Base-by-base conservation (phyloP, 1,140 invertebrate genomes). In the Hetaerina americana region DNA sequence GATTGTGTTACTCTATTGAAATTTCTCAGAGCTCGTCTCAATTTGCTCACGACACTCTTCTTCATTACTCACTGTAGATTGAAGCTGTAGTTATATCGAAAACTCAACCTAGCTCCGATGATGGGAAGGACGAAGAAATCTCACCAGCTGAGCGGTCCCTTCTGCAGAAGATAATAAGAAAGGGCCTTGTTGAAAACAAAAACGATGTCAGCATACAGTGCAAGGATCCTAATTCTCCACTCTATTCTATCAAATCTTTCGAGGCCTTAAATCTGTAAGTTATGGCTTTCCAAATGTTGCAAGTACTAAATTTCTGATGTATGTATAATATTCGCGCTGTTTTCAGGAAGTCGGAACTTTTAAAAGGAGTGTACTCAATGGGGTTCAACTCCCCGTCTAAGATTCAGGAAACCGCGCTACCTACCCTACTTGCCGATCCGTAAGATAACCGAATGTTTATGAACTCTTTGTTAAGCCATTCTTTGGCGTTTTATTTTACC, bases 381-480 rank as follows among this genome's bases (percentile, higher is more conserved):
- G 96, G 96, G 22, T 99, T 98, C 77, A 95, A 96, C 83, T 89
- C 92, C 18, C 97, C 97, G 15, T 98, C 96, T 1, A 98, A 97
- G 86, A 99, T 99, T 78, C 93, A 98, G 84, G 96, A 98, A 87
- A 94, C 94, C 66, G 95, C 96, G 12, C 83, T 99, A 73, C 97
- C 97, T 18, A 92, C 92, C 66, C 82, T 99, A 24, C 82, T 99
- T 22, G 93, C 92, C 67, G 92, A 98, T 84, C 96, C 96, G 87
- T 91, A 85, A 85, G 85, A 85, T 69, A 72, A 24, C 67, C 26
- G 0, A 69, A 12, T 69, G 0, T 18, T 0, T 5, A 26, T 26
- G n/a, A 27, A 27, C 0, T 26, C 3, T 66, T 71, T 31, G 3
- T 68, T 22, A 5, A n/a, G 57, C 68, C 18, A 40, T 72, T 69